Evolutionary conservation across 2,888 invertebrate genomes (phyloP), one percentile per base, ranked within the genome.

Genomic region (Callyntrura sp.): DNA sequence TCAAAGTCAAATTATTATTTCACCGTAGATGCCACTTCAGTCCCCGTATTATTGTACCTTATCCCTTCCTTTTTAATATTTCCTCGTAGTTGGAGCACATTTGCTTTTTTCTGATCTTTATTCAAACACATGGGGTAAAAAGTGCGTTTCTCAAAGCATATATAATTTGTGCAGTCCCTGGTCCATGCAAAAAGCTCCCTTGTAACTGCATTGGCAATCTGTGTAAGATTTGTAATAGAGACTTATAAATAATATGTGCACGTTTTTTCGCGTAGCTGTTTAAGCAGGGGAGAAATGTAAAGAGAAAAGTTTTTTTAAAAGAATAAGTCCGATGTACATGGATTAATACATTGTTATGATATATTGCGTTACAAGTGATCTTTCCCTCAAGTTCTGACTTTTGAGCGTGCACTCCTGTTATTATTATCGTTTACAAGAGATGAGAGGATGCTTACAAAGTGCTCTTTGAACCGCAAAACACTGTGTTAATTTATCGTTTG

Each of bases 401-500:
- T 14, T 14, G 5, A 51, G 11, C 3, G 14, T 14, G 51, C 51
- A 51, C 14, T 11, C 2, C 45, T 48, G 5, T 48, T 73, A 5
- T 9, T 43, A 70, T 48, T 4, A 73, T 17, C 12, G 20, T 73
- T 51, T 51, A 11, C 28, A n/a, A 25, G 17, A 35, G 35, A 35
- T 35, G 35, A 35, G 35, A n/a, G 55, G 20, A 60, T 23, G 9
- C 17, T n/a, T 5, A 81, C 28, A 90, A 86, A n/a, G 82, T 86
- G 68, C 20, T 70, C 68, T 86, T 76, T 62, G 70, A 90, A 90
- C 85, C 86, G 83, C 84, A 90, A 86, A 89, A 65, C 65, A 17
- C 43, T 55, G 60, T 88, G 25, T 78, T 65, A 68, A 86, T 82
- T 90, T 90, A 90, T 90, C 90, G 57, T 90, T 86, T 78, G 86